Conservation (phyloP, 2,797 vertebrate genomes). For the Tenualosa thibaudeaui region DNA sequence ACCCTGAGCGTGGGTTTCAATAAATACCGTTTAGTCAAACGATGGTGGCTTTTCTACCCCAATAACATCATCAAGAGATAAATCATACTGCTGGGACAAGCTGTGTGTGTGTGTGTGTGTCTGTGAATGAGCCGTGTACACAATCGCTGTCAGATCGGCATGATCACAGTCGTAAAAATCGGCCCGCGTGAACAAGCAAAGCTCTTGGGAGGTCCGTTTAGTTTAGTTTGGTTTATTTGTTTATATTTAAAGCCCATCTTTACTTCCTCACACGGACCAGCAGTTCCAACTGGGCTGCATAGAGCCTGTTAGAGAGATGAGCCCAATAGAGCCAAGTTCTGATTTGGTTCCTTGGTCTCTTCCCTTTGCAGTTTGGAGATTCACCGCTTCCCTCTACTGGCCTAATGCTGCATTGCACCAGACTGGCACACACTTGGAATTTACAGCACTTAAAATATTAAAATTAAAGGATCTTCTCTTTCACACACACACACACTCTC, state of each 20-base stretch:
- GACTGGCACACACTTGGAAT: neutral
- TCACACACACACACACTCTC: neutral
- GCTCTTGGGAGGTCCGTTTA: neutral
- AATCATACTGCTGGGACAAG: neutral
- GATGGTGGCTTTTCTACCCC: neutral
- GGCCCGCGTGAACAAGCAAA: neutral
- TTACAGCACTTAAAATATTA: neutral
- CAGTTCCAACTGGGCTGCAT: neutral
- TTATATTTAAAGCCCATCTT: neutral
- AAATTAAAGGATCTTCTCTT: neutral
- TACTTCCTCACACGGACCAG: neutral
- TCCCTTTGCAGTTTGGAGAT: neutral
- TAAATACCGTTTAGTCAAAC: constrained; percentile 33
- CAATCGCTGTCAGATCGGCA: neutral
- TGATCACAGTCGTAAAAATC: neutral
- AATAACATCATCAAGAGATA: neutral
- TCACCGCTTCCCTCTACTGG: neutral
- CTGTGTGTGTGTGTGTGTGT: constrained; percentile 11
- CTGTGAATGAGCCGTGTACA: neutral
- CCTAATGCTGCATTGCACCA: neutral
- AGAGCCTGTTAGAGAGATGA: too few relatives aligned
- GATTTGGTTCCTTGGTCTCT: too few relatives aligned
- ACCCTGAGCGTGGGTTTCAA: constrained; percentile 29
- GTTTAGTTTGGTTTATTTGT: neutral
- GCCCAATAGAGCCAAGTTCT: neutral